These are phyloP conservation scores for Cryptoblepharus egeriae DNA, from an alignment of 2,797 vertebrate species.

Conservation along the genomic window DNA sequence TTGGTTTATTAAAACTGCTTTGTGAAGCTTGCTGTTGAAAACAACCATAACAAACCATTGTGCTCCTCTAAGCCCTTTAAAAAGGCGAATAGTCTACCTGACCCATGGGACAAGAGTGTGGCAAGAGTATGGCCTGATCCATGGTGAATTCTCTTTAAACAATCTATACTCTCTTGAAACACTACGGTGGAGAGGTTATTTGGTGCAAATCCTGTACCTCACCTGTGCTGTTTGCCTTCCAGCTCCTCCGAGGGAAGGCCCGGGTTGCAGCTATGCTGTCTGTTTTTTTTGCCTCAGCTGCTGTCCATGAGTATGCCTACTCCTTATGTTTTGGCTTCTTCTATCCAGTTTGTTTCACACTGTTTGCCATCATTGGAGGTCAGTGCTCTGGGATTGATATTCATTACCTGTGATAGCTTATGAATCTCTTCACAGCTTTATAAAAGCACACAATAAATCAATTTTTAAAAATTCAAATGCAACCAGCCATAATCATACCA, in stretches of 20 bases:
- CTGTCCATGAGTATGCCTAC: conserved; percentile 87
- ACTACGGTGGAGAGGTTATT: background rate
- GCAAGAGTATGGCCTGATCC: too few species aligned
- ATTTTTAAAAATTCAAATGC: background rate
- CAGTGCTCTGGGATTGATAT: conserved; percentile 43
- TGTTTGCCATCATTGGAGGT: conserved; percentile 87
- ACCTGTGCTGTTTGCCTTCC: conserved; percentile 30
- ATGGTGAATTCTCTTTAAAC: too few species aligned
- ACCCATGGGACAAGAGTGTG: too few species aligned
- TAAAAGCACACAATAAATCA: background rate
- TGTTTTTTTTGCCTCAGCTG: conserved; percentile 85
- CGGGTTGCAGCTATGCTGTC: conserved; percentile 82
- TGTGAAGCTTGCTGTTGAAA: too few species aligned
- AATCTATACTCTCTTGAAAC: too few species aligned
- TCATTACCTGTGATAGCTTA: too few species aligned
- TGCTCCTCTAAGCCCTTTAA: too few species aligned
- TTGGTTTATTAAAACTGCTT: too few species aligned
- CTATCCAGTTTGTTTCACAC: conserved; percentile 88
- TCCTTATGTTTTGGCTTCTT: conserved; percentile 83
- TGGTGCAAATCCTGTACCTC: background rate
- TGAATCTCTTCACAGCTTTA: background rate
- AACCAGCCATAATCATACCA: background rate
- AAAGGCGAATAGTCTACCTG: too few species aligned
- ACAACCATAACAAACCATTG: too few species aligned
- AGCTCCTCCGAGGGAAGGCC: conserved; percentile 82